Base-by-base conservation (phyloP, 2,113 vertebrate species). In the Gymnarchus niloticus region DNA sequence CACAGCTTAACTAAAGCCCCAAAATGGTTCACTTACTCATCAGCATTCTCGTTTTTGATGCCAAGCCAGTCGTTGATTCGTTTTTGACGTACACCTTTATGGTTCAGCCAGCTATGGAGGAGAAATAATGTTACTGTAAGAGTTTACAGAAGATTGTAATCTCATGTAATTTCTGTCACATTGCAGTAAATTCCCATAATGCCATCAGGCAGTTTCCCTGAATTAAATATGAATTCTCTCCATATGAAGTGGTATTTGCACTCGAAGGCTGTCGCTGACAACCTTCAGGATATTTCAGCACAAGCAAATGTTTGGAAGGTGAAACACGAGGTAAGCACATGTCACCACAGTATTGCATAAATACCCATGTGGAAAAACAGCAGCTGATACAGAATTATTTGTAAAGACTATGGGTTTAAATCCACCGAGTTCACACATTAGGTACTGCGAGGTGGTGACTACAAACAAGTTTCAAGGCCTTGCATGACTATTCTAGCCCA, bases 11-110 rank as follows among this genome's bases (percentile, higher is more conserved):
- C n/a, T n/a, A n/a, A n/a, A n/a, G n/a, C n/a, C n/a, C 6, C 1
- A 7, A 81, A 54, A 54, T n/a, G 4, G 59, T 49, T 69, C 84
- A 97, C 97, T 97, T 93, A 99, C 98, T 97, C 96, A 81, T 98
- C 97, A 37, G 94, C 91, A 90, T 94, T 96, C 85, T 99, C 96
- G 82, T 96, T 99, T 92, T 96, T 97, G 92, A 99, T 96, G 84
- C 98, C 98, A 59, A 99, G 96, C 98, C 97, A 99, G 90, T 97
- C 96, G 0, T 99, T 98, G 86, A 99, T 98, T 89, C 95, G 93
- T 93, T 97, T 99, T 94, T 99, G 98, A 87, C 96, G 96, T 87
- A 98, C 97, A 80, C 97, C 98, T 96, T 98, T 98, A 93, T 98
- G 98, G 93, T 95, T 99, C 86, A 99, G 97, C 98, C 98, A 99